phyloP scores from a whole-genome alignment of 2,797 vertebrate genomes.

The Sebastes iracundus region DNA sequence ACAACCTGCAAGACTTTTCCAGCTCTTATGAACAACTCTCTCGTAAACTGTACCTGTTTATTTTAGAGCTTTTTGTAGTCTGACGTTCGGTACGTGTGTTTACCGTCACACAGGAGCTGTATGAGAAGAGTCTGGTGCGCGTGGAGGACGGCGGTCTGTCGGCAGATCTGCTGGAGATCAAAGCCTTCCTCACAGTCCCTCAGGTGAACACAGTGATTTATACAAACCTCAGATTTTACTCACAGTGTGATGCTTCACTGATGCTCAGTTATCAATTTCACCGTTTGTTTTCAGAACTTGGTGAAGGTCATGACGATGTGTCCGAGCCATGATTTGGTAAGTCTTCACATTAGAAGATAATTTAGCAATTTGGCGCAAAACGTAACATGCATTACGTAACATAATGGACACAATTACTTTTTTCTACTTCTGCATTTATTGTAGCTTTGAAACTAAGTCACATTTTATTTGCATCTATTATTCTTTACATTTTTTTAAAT shows the following conservation, averaged over 20 bases:
- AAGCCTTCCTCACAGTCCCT: conserved; percentile 87
- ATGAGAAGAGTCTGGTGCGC: conserved; percentile 90
- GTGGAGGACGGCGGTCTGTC: conserved; percentile 87
- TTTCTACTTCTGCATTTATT: neutral
- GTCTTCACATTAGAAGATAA: conserved; percentile 36
- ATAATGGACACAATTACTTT: neutral
- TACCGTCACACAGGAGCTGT: conserved; percentile 85
- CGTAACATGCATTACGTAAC: neutral
- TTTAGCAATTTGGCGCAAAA: too few relatives aligned
- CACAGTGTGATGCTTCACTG: neutral
- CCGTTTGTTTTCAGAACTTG: conserved; percentile 82
- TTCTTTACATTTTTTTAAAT: neutral
- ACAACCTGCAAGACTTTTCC: neutral
- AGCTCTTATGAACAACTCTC: neutral
- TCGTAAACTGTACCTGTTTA: neutral
- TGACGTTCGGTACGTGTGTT: neutral
- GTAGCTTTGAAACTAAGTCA: neutral
- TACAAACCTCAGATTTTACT: neutral
- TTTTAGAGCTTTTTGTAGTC: neutral
- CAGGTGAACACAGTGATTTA: conserved; percentile 81
- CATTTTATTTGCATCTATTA: neutral
- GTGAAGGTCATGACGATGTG: conserved; percentile 94
- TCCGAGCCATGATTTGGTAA: conserved; percentile 89
- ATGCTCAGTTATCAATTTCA: neutral
- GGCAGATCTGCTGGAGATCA: conserved; percentile 90